Conservation (phyloP, 2,888 invertebrate species). For the Cistogaster globosa region DNA sequence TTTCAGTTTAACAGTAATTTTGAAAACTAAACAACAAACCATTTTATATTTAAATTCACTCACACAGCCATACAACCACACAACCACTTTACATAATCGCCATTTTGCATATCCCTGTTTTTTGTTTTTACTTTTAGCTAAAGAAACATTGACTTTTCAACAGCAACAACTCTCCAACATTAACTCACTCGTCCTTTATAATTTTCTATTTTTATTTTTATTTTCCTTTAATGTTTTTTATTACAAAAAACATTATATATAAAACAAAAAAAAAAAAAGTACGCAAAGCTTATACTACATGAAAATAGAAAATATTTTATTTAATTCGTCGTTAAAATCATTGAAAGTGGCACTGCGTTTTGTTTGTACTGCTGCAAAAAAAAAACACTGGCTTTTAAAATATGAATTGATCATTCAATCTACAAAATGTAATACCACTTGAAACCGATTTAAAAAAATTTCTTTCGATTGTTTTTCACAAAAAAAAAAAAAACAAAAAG, state of each 20-base stretch:
- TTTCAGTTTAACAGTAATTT: constrained; percentile 43
- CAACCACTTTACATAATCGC: not conserved
- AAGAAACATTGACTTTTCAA: not conserved
- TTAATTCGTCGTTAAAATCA: constrained; percentile 58
- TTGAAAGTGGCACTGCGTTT: constrained; percentile 69
- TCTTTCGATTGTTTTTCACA: constrained; percentile 67
- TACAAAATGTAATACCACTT: constrained; percentile 70
- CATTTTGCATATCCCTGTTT: constrained; percentile 8
- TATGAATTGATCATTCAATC: constrained; percentile 35
- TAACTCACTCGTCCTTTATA: not conserved
- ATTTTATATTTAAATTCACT: constrained; percentile 11
- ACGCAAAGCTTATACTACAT: constrained; percentile 63
- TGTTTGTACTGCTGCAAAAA: constrained; percentile 55
- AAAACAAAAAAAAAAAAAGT: constrained; percentile 56
- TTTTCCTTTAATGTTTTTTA: constrained; percentile 1
- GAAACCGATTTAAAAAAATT: constrained; percentile 67
- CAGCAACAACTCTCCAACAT: not conserved
- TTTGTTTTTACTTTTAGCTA: not conserved
- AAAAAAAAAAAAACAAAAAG: constrained; percentile 34
- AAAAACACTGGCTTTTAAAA: constrained; percentile 33
- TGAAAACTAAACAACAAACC: not conserved
- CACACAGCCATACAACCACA: not conserved
- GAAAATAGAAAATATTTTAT: constrained; percentile 25
- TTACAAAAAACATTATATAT: constrained; percentile 27
- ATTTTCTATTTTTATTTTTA: not conserved